A percentile compares a stretch with the other conserved stretches of the same genome.
These are phyloP conservation scores for Diaphora mendica DNA, from an alignment of 2,888 invertebrate species.

Conservation along the genomic window DNA sequence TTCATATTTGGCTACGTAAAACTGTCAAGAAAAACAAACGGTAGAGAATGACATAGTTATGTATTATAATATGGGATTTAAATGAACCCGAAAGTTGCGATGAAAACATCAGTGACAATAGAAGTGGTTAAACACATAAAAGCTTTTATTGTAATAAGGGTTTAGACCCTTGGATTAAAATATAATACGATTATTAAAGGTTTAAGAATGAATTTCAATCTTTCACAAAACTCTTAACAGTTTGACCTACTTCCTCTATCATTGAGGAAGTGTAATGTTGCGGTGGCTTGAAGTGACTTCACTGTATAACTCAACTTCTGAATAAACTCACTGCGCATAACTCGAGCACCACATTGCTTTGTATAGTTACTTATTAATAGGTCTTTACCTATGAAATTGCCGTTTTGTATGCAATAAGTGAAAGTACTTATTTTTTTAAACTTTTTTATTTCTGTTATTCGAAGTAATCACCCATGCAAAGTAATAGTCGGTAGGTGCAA, in stretches of 20 bases:
- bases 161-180: background rate
- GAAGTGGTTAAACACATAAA: background rate
- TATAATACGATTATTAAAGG: background rate
- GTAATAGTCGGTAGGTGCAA: no score
- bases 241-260: conserved; percentile 35
- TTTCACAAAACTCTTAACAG: conserved; percentile 13
- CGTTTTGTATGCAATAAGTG: no score
- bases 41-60: background rate
- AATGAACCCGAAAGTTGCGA: background rate
- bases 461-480: no score
- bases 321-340: conserved; percentile 11
- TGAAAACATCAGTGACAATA: background rate
- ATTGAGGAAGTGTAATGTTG: conserved; percentile 35
- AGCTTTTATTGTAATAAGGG: background rate
- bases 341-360: conserved; percentile 3
- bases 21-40: background rate
- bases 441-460: no score
- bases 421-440: no score
- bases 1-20: background rate
- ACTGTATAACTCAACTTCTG: conserved; percentile 19
- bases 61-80: background rate
- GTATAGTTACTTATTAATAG: background rate
- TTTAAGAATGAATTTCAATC: conserved; percentile 10
- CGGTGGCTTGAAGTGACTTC: conserved; percentile 31
- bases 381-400: no score